Conservation (phyloP, 2,797 vertebrate species). For the Adrianichthys oophorus region DNA sequence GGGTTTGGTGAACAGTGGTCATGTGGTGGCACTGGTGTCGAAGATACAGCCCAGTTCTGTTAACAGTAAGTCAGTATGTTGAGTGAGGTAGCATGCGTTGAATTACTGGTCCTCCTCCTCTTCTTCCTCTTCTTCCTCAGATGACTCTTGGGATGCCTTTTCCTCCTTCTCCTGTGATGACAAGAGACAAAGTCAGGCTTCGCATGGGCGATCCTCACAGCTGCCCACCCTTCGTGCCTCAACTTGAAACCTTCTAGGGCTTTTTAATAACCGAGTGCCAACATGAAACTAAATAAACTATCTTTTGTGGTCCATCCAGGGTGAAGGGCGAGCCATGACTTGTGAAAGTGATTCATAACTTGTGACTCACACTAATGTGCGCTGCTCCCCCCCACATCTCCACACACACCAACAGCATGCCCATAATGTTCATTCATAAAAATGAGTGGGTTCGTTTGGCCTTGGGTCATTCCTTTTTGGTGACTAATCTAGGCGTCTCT, state of each 20-base stretch:
- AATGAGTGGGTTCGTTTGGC: conserved; percentile 54
- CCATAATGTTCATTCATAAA: conserved; percentile 86
- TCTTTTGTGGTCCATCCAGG: conserved; percentile 43
- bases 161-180: conserved; percentile 86
- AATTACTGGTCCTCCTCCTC: conserved; percentile 88
- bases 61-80: conserved; percentile 81
- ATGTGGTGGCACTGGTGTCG: conserved; percentile 75
- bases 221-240: conserved; percentile 37
- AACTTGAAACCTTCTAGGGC: conserved; percentile 4
- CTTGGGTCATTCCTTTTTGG: conserved; percentile 52
- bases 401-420: conserved; percentile 26
- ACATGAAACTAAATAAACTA: conserved; percentile 36
- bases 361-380: conserved; percentile 70
- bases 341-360: conserved; percentile 69
- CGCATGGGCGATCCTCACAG: background rate
- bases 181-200: background rate
- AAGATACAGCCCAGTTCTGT: conserved; percentile 79
- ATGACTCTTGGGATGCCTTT: conserved; percentile 91
- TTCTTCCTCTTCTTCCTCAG: conserved; percentile 85
- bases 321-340: conserved; percentile 57
- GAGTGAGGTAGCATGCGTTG: conserved; percentile 87
- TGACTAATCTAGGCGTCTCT: conserved; percentile 67
- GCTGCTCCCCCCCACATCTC: conserved; percentile 18
- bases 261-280: conserved; percentile 16
- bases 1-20: conserved; percentile 66